Conservation (phyloP, 2,888 invertebrate species). For the Caenorhabditis wallacei region DNA sequence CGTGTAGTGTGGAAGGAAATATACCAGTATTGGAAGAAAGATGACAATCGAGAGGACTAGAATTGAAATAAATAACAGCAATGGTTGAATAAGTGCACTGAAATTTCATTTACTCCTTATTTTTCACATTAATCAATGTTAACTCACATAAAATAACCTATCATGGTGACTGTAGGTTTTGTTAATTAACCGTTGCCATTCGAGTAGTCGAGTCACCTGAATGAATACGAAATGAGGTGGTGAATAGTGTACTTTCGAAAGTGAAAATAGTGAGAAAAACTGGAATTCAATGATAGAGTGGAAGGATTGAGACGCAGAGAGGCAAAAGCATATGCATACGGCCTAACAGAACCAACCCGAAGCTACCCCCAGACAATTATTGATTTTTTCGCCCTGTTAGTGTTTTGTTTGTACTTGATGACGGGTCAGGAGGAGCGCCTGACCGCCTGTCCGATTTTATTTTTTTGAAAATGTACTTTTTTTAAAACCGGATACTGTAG, state of each 20-base stretch:
- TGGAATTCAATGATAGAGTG: constrained; percentile 40
- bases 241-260: constrained; percentile 10
- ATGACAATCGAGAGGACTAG: constrained; percentile 69
- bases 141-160: constrained; percentile 63
- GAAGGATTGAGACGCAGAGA: constrained; percentile 1
- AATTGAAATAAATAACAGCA: constrained; percentile 39
- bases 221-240: constrained; percentile 29
- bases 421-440: constrained; percentile 40
- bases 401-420: constrained; percentile 56
- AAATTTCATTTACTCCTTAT: constrained; percentile 3
- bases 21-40: constrained; percentile 73
- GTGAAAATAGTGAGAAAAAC: constrained; percentile 33
- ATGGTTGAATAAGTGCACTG: constrained; percentile 58
- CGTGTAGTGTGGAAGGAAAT: constrained; percentile 74
- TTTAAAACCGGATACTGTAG: constrained; percentile 24
- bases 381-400: constrained; percentile 33
- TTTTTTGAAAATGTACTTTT: constrained; percentile 5
- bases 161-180: constrained; percentile 25
- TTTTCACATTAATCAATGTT: neutral
- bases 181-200: constrained; percentile 42
- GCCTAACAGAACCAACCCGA: neutral
- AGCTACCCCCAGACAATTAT: constrained; percentile 6
- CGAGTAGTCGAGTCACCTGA: constrained; percentile 60
- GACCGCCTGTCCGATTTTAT: constrained; percentile 34
- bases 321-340: constrained; percentile 14